A percentile compares a stretch with the other conserved stretches of the same genome.
Evolutionary conservation across 2,888 invertebrate genomes (phyloP).

Genomic region (Margaritifera margaritifera): DNA sequence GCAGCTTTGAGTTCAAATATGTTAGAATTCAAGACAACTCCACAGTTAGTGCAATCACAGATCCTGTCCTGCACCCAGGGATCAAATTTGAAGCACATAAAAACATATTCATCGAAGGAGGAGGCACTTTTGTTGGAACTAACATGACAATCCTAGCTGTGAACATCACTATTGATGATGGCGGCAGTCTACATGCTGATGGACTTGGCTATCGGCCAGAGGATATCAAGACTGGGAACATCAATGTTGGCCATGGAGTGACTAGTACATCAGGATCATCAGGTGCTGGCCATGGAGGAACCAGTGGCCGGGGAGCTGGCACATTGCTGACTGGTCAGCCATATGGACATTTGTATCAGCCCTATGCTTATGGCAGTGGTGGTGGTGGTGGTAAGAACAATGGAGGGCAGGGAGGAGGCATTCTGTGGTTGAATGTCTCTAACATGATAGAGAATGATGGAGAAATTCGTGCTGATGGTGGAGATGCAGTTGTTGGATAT

Average conservation of each 20-base stretch:
- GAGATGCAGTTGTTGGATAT: conserved; percentile 26
- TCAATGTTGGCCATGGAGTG: conserved; percentile 47
- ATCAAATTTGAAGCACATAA: conserved; percentile 37
- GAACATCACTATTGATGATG: conserved; percentile 56
- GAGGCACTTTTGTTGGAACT: conserved; percentile 49
- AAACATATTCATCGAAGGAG: conserved; percentile 54
- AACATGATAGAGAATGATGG: conserved; percentile 50
- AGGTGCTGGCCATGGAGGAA: conserved; percentile 60
- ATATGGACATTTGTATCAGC: conserved; percentile 58
- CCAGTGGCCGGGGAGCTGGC: conserved; percentile 51
- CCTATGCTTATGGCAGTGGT: conserved; percentile 49
- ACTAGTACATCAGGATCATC: conserved; percentile 49
- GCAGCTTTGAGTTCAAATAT: conserved; percentile 37
- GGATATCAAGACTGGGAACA: conserved; percentile 21
- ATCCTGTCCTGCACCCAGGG: conserved; percentile 46
- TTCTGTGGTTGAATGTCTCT: conserved; percentile 42
- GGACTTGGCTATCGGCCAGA: conserved; percentile 45
- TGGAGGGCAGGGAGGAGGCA: conserved; percentile 55
- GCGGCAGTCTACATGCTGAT: conserved; percentile 51
- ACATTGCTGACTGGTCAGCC: conserved; percentile 49
- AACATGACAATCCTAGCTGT: conserved; percentile 42
- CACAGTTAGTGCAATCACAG: conserved; percentile 43
- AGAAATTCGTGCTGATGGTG: conserved; percentile 48
- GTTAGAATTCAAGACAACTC: conserved; percentile 57
- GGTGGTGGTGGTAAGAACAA: conserved; percentile 46